These are phyloP conservation scores for Heterodera schachtii DNA, from an alignment of 1,140 invertebrate species.

Conservation along the genomic window DNA sequence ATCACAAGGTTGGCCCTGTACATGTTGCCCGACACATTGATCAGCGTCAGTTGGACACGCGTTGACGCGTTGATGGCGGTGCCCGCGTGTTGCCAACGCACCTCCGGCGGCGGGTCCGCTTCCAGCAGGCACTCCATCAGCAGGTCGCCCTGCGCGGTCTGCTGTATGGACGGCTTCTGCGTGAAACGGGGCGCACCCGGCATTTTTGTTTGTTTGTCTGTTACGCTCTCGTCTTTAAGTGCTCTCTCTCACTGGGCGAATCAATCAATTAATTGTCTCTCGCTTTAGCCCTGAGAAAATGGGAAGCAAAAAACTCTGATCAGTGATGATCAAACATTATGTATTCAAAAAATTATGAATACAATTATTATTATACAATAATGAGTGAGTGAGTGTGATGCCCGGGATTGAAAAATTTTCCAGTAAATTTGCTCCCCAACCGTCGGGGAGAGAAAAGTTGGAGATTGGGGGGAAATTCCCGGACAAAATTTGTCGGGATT, in stretches of 20 bases:
- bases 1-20: constrained; percentile 63
- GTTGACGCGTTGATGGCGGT: constrained; percentile 79
- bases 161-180: constrained; percentile 92
- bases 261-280: neutral
- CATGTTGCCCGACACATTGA: constrained; percentile 73
- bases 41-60: constrained; percentile 72
- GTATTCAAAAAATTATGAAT: too few species aligned
- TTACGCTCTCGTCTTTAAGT: constrained; percentile 6
- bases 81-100: constrained; percentile 73
- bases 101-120: constrained; percentile 62
- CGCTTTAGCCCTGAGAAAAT: neutral
- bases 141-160: constrained; percentile 89
- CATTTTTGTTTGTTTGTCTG: constrained; percentile 49
- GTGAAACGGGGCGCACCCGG: constrained; percentile 86
- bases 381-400: too few species aligned
- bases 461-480: too few species aligned
- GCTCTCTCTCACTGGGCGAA: neutral
- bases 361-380: too few species aligned
- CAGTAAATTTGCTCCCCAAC: too few species aligned
- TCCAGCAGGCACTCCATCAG: constrained; percentile 83
- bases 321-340: too few species aligned
- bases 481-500: too few species aligned
- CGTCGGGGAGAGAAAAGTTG: too few species aligned
- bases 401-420: too few species aligned
- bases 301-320: neutral